Base-by-base conservation (phyloP, 2,888 invertebrate species). In the Epistrophe grossulariae region DNA sequence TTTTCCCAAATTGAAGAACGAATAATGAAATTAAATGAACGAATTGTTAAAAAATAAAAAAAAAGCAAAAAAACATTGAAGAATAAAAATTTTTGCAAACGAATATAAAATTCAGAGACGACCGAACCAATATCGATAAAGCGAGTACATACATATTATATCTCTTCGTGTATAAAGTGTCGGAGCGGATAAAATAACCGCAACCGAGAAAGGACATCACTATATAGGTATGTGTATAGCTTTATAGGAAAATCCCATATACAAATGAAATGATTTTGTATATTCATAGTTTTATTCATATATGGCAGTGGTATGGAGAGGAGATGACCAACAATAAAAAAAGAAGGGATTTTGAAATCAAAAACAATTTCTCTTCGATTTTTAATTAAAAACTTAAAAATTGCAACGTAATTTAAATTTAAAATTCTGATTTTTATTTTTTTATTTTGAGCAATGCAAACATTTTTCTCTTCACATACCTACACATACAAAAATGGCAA, bases 381-480 rank as follows among this genome's bases (percentile, higher is more conserved):
- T 82, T 85, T 85, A 82, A 85, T 78, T 79, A 79, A 84, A 79
- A 79, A 62, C 52, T 70, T 80, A 50, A 64, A 71, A 74, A 60
- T 71, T 68, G 59, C 68, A 82, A n/a, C 62, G 82, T 73, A 70
- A 82, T 81, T 78, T 78, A 85, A 81, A 81, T 77, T 78, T 70
- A 28, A 85, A 62, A 80, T 57, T 48, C 71, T 48, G 59, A 77
- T 48, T 17, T 13, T 60, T 10, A 10, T 7, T 24, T 24, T 52
- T 19, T 52, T 11, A 11, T 50, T 19, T 19, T 10, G 11, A 5
- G 2, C 6, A 7, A 31, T 50, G 2, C 8, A 3, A 1, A 15
- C n/a, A n/a, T 6, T 6, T 2, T 15, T n/a, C n/a, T n/a, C 24
- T 24, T 24, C 24, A 24, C 24, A 24, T 24, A 24, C 1, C 3